Evolutionary conservation across 2,888 invertebrate genomes (phyloP).

Genomic region (Dryococelus australis): DNA sequence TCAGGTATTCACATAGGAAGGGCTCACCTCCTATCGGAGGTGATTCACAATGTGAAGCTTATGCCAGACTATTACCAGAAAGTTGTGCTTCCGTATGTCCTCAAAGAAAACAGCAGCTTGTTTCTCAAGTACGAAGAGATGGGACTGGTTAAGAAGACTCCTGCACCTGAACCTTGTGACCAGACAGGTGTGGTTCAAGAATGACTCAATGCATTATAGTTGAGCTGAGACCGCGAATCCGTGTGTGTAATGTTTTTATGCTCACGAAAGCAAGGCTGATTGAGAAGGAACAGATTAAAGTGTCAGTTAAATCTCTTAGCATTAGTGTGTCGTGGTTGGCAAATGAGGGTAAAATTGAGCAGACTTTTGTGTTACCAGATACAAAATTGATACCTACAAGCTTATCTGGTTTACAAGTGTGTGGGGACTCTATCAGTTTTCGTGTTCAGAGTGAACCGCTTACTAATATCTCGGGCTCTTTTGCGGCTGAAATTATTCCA

Average conservation of each 20-base stretch:
- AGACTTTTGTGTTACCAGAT: slow-evolving; percentile 46
- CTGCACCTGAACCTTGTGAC: neutral
- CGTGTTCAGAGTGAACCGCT: slow-evolving; percentile 58
- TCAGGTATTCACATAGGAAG: slow-evolving; percentile 82
- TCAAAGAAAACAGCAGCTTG: slow-evolving; percentile 78
- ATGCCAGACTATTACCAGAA: slow-evolving; percentile 83
- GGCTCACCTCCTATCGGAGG: slow-evolving; percentile 85
- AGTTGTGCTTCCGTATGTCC: slow-evolving; percentile 80
- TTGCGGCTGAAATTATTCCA: slow-evolving; percentile 48
- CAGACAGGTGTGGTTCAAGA: slow-evolving; percentile 45
- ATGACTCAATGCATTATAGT: slow-evolving; percentile 62
- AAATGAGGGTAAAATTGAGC: slow-evolving; percentile 4
- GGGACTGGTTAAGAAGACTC: slow-evolving; percentile 61
- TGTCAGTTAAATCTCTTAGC: slow-evolving; percentile 39
- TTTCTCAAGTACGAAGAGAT: slow-evolving; percentile 70
- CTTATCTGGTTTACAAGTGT: slow-evolving; percentile 53
- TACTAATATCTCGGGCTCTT: slow-evolving; percentile 57
- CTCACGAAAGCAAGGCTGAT: slow-evolving; percentile 61
- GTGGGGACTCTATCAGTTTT: slow-evolving; percentile 54
- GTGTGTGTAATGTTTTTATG: slow-evolving; percentile 68
- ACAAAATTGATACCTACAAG: slow-evolving; percentile 53
- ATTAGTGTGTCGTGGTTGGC: slow-evolving; percentile 32
- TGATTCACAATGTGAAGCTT: slow-evolving; percentile 90
- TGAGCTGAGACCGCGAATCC: slow-evolving; percentile 67
- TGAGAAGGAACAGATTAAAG: slow-evolving; percentile 55